phyloP scores from a whole-genome alignment of 2,113 vertebrate species.

The Halichoeres trimaculatus region DNA sequence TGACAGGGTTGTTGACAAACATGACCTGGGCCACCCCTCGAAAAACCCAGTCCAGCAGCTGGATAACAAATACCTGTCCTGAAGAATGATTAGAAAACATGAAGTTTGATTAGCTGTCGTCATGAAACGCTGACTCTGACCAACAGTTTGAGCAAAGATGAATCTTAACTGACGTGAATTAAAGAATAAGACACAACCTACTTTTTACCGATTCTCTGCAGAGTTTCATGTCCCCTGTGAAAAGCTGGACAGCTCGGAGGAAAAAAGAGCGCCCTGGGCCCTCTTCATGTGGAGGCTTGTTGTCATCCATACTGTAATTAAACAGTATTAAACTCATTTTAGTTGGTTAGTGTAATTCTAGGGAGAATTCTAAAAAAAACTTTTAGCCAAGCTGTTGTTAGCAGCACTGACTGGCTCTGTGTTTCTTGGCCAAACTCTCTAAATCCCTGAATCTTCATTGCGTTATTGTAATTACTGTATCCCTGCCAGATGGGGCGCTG shows the following conservation, averaged over 20 bases:
- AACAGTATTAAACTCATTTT: not conserved
- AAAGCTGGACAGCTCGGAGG: slow-evolving; percentile 9
- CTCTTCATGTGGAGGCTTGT: slow-evolving; percentile 1
- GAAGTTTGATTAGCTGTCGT: not conserved
- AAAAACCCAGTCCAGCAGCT: slow-evolving; percentile 85
- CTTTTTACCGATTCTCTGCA: slow-evolving; percentile 58
- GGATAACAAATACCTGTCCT: slow-evolving; percentile 83
- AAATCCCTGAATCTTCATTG: no score
- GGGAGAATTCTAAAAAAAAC: no score
- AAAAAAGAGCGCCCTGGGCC: not conserved
- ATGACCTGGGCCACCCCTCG: slow-evolving; percentile 87
- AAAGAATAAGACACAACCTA: slow-evolving; percentile 5
- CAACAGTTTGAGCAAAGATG: not conserved
- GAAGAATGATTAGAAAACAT: slow-evolving; percentile 30
- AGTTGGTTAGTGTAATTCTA: no score
- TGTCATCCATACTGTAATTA: slow-evolving; percentile 15
- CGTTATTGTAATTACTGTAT: no score
- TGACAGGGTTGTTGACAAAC: slow-evolving; percentile 88
- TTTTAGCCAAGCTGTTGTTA: no score
- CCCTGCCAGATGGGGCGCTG: no score
- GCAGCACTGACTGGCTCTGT: no score
- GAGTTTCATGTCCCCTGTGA: slow-evolving; percentile 55
- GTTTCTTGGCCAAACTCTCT: no score
- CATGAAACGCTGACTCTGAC: not conserved
- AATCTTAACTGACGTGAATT: not conserved